Evolutionary conservation across 2,797 vertebrate species (phyloP), one percentile per base, ranked within the genome.

Genomic region (Odontamblyopus rebecca): DNA sequence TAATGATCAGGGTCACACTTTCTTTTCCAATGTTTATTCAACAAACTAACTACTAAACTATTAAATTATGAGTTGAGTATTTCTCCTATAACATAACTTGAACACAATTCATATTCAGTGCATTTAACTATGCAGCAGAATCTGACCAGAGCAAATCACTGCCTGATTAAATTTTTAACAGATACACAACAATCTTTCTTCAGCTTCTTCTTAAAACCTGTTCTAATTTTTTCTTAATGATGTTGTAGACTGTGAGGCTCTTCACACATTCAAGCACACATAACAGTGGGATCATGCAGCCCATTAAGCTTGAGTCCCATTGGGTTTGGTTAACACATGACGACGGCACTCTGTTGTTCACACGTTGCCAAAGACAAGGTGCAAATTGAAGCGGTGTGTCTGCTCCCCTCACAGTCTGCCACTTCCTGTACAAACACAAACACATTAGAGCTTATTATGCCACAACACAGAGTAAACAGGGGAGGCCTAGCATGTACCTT

Each of bases 401-500:
- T 64, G 75, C 82, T 78, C 71, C 72, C 70, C 62, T 26, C 6
- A 76, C 79, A 75, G 86, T 90, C 88, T 90, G 86, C 78, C 89
- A 89, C 90, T 80, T 88, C 81, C 67, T 32, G 75, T 60, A 77
- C 80, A 86, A 91, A 82, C 83, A 63, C 67, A 76, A 86, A 90
- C 89, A 84, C 89, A 88, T 92, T 92, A 91, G 82, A 51, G 63
- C 78, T 89, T 72, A 93, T 92, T 90, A 92, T 79, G 75, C 74
- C 71, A 71, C 32, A 65, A 72, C 71, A 38, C 71, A 85, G 69
- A 79, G 61, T 59, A 80, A 79, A 75, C 76, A 78, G 38, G 51
- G 76, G 13, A n/a, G 60, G 67, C 41, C 75, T 18, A 72, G 77
- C 77, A 70, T 15, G 6, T 7, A 61, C 44, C 38, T 67, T 35